Evolutionary conservation across 2,113 vertebrate genomes (phyloP).

Genomic region (Mastomys natalensis): DNA sequence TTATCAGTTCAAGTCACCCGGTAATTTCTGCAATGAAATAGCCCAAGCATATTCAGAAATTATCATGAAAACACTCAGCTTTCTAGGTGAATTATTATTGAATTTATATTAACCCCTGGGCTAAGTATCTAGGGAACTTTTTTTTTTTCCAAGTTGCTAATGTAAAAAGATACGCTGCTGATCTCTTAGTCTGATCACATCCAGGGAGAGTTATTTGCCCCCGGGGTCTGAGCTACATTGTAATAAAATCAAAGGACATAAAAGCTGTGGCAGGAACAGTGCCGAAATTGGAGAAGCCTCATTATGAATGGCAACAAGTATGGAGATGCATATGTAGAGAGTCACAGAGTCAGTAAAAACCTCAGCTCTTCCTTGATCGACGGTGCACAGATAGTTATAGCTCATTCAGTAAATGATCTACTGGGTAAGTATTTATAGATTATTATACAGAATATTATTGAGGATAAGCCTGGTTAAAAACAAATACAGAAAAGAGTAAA

Average conservation of each 20-base stretch:
- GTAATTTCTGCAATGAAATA: slow-evolving; percentile 68
- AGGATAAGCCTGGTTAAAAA: slow-evolving; percentile 72
- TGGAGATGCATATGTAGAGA: slow-evolving; percentile 67
- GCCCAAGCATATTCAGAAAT: slow-evolving; percentile 75
- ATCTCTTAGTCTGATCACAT: slow-evolving; percentile 76
- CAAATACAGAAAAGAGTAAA: slow-evolving; percentile 64
- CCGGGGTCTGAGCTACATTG: slow-evolving; percentile 56
- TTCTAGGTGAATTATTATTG: slow-evolving; percentile 83
- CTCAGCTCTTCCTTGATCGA: slow-evolving; percentile 16
- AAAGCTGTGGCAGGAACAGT: slow-evolving; percentile 71
- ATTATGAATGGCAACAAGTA: slow-evolving; percentile 75
- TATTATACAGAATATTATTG: slow-evolving; percentile 60
- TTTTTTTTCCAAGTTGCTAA: slow-evolving; percentile 80
- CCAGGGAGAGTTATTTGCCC: slow-evolving; percentile 71
- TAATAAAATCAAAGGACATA: slow-evolving; percentile 75
- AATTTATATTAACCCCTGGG: slow-evolving; percentile 85
- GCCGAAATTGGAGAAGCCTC: slow-evolving; percentile 70
- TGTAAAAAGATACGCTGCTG: slow-evolving; percentile 77
- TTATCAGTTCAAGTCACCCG: slow-evolving; percentile 63
- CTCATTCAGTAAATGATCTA: slow-evolving; percentile 52
- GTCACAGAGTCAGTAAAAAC: slow-evolving; percentile 63
- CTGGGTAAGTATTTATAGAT: not conserved
- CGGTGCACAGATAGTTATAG: slow-evolving; percentile 47
- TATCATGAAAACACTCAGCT: slow-evolving; percentile 82
- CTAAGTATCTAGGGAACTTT: slow-evolving; percentile 76